Conservation (phyloP, 2,797 vertebrate genomes). For the Myotis vivesi region DNA sequence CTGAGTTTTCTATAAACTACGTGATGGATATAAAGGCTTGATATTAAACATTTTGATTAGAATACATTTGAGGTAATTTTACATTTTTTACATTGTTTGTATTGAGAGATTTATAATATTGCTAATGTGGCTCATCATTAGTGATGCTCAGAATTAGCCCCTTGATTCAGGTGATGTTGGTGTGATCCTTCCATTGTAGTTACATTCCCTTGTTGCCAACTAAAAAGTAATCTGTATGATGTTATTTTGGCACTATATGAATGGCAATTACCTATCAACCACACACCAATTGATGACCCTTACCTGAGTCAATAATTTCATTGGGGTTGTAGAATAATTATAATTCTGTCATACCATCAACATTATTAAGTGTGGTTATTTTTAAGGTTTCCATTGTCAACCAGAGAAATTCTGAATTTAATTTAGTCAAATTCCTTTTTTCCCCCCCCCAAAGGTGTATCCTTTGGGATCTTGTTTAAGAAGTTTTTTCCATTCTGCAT, state of each 20-base stretch:
- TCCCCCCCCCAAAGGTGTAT: neutral
- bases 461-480: neutral
- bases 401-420: neutral
- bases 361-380: neutral
- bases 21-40: constrained; percentile 10
- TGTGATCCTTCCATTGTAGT: neutral
- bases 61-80: constrained; percentile 23
- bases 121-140: neutral
- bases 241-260: neutral
- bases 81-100: neutral
- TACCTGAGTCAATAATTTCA: constrained; percentile 9
- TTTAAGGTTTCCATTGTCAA: constrained; percentile 10
- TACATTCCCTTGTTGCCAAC: neutral
- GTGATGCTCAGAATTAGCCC: neutral
- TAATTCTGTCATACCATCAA: neutral
- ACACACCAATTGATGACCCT: neutral
- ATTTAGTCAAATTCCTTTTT: neutral
- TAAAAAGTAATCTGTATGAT: neutral
- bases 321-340: constrained; percentile 6
- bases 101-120: neutral
- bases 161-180: neutral
- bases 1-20: constrained; percentile 21
- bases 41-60: constrained; percentile 35
- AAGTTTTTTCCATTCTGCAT: neutral
- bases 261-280: neutral